A percentile compares a stretch with the other conserved stretches of the same genome.
These are phyloP conservation scores for Pedionomus torquatus DNA, from an alignment of 2,113 vertebrate species.

Conservation along the genomic window DNA sequence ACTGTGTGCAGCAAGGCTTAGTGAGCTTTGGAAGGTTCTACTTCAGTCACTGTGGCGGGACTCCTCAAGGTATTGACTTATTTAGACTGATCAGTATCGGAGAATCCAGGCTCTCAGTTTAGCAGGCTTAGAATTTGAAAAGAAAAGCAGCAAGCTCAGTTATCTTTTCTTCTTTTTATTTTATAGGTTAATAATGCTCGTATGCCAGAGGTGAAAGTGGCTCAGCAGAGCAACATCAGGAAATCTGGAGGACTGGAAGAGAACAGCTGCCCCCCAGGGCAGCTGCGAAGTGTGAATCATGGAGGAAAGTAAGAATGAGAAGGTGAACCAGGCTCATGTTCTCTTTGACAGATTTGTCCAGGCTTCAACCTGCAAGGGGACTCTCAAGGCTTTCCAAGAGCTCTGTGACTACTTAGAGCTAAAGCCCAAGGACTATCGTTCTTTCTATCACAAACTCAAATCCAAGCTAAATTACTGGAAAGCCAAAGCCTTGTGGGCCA, in stretches of 20 bases:
- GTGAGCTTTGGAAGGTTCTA: background rate
- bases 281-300: slow-evolving; percentile 62
- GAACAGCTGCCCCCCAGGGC: slow-evolving; percentile 31
- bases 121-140: background rate
- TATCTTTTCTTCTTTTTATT: background rate
- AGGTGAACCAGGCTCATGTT: slow-evolving; percentile 83
- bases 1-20: background rate
- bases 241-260: slow-evolving; percentile 68
- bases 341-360: slow-evolving; percentile 97
- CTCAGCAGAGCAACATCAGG: background rate
- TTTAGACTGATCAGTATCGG: background rate
- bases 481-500: slow-evolving; percentile 97
- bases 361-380: slow-evolving; percentile 93
- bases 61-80: background rate
- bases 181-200: slow-evolving; percentile 63
- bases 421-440: slow-evolving; percentile 88
- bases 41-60: background rate
- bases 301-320: slow-evolving; percentile 78
- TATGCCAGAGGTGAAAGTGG: slow-evolving; percentile 54
- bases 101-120: background rate
- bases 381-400: slow-evolving; percentile 96
- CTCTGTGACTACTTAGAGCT: slow-evolving; percentile 92
- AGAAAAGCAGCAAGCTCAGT: background rate
- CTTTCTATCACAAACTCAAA: slow-evolving; percentile 98
- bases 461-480: slow-evolving; percentile 99